Conservation (phyloP, 2,888 invertebrate species). For the Leucophenga maculata region DNA sequence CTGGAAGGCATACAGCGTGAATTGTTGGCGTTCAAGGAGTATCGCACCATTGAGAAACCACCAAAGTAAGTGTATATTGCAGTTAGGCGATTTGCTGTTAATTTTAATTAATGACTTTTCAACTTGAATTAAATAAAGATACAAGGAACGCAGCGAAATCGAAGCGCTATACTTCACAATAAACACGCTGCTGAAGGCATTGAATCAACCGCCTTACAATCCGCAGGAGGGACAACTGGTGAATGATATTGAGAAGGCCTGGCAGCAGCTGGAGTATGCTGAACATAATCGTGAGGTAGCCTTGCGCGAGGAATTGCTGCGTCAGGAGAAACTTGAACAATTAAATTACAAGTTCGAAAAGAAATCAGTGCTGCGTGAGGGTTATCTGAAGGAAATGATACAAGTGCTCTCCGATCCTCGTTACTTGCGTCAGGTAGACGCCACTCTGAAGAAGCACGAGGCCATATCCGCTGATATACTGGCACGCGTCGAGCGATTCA, state of each 20-base stretch:
- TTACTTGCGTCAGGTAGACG: constrained; percentile 94
- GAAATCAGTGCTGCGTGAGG: constrained; percentile 94
- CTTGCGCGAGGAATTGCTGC: constrained; percentile 88
- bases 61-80: constrained; percentile 81
- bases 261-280: constrained; percentile 92
- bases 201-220: constrained; percentile 88
- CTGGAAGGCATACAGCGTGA: constrained; percentile 95
- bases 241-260: constrained; percentile 95
- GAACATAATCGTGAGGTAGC: constrained; percentile 96
- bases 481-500: constrained; percentile 93
- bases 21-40: constrained; percentile 91
- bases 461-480: constrained; percentile 97
- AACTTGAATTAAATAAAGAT: constrained; percentile 77
- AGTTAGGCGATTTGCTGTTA: not conserved
- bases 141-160: constrained; percentile 96
- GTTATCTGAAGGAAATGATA: constrained; percentile 97
- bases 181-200: constrained; percentile 95
- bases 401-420: constrained; percentile 93
- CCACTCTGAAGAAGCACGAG: constrained; percentile 98
- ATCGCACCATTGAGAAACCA: constrained; percentile 97
- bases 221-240: constrained; percentile 92
- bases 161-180: constrained; percentile 97
- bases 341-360: constrained; percentile 96
- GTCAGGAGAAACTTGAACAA: constrained; percentile 95
- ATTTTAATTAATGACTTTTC: not conserved